Evolutionary conservation across 1,140 invertebrate species (phyloP).

Genomic region (Archegozetes longisetosus): DNA sequence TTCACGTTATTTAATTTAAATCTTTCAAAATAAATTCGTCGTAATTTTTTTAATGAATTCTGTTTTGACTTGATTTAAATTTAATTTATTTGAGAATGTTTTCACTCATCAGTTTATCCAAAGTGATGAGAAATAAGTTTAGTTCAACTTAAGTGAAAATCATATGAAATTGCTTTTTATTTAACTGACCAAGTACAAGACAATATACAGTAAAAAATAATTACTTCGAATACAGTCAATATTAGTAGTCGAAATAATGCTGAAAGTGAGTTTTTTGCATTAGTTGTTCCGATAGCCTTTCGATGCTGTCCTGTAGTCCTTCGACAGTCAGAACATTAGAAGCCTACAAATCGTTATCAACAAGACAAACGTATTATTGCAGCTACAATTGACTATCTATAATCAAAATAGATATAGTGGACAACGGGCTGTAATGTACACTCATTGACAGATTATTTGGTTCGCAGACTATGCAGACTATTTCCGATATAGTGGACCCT

Average conservation of each 20-base stretch:
- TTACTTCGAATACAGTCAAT: background rate
- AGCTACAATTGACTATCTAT: too few relatives aligned
- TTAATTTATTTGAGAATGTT: too few relatives aligned
- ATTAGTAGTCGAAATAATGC: background rate
- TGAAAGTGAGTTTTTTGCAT: background rate
- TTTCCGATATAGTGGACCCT: too few relatives aligned
- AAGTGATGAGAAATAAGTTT: background rate
- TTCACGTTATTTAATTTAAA: background rate
- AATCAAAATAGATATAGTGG: too few relatives aligned
- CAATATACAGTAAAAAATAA: background rate
- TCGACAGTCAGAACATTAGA: conserved; percentile 74
- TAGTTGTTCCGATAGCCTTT: conserved; percentile 83
- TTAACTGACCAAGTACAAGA: too few relatives aligned
- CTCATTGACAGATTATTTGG: too few relatives aligned
- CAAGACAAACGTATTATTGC: too few relatives aligned
- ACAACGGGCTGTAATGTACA: too few relatives aligned
- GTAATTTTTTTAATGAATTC: background rate
- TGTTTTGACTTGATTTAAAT: too few relatives aligned
- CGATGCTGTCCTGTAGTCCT: conserved; percentile 78
- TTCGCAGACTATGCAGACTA: too few relatives aligned
- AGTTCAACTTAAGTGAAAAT: background rate
- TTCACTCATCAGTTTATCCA: background rate
- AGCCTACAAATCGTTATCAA: too few relatives aligned
- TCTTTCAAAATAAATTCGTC: background rate
- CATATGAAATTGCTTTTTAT: background rate